These are phyloP conservation scores for Eidolon dupreanum DNA, from an alignment of 2,797 vertebrate species.

Conservation along the genomic window DNA sequence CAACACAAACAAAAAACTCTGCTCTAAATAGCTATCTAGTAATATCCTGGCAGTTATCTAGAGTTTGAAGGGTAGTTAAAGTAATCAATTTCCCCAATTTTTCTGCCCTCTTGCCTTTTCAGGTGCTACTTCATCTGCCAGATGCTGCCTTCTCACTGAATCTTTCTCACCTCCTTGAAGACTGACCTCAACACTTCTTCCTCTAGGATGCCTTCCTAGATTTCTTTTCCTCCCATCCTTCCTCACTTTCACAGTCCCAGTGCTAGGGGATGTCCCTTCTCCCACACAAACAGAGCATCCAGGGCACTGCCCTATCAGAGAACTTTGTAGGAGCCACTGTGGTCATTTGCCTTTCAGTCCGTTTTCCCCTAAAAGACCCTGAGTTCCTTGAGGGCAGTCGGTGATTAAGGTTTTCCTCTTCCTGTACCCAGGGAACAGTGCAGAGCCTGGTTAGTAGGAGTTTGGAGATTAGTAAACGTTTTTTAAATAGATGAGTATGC, in stretches of 20 bases:
- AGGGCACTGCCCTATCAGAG: too few species aligned
- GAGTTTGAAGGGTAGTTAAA: not conserved
- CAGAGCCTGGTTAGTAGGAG: not conserved
- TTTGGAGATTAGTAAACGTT: not conserved
- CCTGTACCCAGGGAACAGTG: not conserved
- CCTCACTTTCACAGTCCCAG: not conserved
- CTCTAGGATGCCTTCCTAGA: not conserved
- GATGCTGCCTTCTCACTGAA: not conserved
- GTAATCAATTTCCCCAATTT: not conserved
- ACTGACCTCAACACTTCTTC: not conserved
- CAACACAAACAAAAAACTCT: not conserved
- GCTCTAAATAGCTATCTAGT: not conserved
- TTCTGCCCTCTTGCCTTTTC: not conserved
- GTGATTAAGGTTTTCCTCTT: not conserved
- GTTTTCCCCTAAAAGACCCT: not conserved
- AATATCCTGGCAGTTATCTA: not conserved
- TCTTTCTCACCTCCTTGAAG: not conserved
- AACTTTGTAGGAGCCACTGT: not conserved
- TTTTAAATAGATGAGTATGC: not conserved
- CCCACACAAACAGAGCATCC: not conserved
- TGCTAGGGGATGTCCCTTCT: not conserved
- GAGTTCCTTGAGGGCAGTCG: not conserved
- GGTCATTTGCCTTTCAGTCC: not conserved
- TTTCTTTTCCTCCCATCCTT: not conserved
- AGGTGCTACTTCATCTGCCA: rapidly evolving